Evolutionary conservation across 2,888 invertebrate genomes (phyloP), one percentile per base, ranked within the genome.

Genomic region (Cosmorhoe ocellata): DNA sequence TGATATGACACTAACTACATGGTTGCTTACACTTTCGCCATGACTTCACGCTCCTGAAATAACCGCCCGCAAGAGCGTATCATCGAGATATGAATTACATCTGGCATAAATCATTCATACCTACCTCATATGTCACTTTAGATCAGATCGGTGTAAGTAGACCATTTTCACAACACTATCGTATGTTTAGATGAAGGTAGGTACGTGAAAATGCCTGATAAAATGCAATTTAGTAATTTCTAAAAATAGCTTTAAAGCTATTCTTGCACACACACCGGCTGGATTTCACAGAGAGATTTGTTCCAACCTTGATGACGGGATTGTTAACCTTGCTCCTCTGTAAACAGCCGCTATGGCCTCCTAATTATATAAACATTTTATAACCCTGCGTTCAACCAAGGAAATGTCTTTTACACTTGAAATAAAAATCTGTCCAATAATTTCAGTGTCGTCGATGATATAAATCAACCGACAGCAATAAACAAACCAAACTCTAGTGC

Each of bases 41-140:
- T 87, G 81, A 86, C 83, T 81, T 84, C 85, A 87, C 72, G 65
- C 38, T 64, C 79, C 85, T 81, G 79, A 88, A 87, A 88, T 89
- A 88, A 80, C 81, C 51, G 30, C 46, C 36, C 64, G 64, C 63
- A 62, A 58, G 47, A 44, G 30, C 50, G 14, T 45, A 48, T 52
- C 41, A 28, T 31, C 26, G 11, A 49, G 27, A 48, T 49, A 49
- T 51, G 45, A 38, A 46, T 47, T 33, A 42, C 38, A 38, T 8
- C 28, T 47, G 24, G 6, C 14, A 41, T 47, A 33, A 34, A 47
- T 47, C 34, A 32, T 14, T 9, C 13, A 44, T 38, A 51, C 24
- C n/a, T n/a, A n/a, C n/a, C n/a, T n/a, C 34, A 44, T 13, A 1
- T 13, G 30, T 1, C 28, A 11, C 40, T 14, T 34, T 31, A n/a